Conservation (phyloP, 2,113 vertebrate species). For the Echinops telfairi region DNA sequence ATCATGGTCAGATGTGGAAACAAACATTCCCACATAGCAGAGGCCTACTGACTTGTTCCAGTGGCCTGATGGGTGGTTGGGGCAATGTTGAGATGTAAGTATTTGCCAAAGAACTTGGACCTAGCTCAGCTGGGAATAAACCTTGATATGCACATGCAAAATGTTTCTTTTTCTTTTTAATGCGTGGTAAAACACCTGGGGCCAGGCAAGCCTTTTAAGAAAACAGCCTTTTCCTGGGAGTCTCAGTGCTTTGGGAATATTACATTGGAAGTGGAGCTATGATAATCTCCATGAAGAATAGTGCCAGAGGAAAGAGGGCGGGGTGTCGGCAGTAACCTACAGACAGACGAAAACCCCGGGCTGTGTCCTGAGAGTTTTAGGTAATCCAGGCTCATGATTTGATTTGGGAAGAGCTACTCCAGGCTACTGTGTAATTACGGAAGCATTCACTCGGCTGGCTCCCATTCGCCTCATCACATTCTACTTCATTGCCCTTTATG, state of each 20-base stretch:
- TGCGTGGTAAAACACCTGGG: neutral
- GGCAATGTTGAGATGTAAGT: constrained; percentile 63
- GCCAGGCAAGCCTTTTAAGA: neutral
- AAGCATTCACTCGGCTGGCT: constrained; percentile 89
- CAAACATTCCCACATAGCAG: constrained; percentile 47
- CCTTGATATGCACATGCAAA: constrained; percentile 70
- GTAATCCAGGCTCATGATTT: constrained; percentile 90
- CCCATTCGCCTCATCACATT: constrained; percentile 89
- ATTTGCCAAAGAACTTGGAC: constrained; percentile 72
- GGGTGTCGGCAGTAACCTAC: constrained; percentile 76
- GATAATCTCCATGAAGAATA: constrained; percentile 74
- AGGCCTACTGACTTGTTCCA: constrained; percentile 57
- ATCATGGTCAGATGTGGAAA: constrained; percentile 73
- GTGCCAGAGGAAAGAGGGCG: constrained; percentile 77
- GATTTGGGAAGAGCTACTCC: constrained; percentile 90
- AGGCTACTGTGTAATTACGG: constrained; percentile 91
- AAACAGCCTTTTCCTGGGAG: neutral
- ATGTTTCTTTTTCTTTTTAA: constrained; percentile 2
- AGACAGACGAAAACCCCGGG: constrained; percentile 86
- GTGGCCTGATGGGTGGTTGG: constrained; percentile 60
- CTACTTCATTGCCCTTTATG: constrained; percentile 91
- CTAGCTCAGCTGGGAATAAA: constrained; percentile 69
- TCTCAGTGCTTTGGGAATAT: constrained; percentile 22
- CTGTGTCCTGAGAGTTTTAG: constrained; percentile 86
- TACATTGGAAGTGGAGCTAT: constrained; percentile 59